phyloP scores from a whole-genome alignment of 2,797 vertebrate species.

The Xyrichtys novacula region DNA sequence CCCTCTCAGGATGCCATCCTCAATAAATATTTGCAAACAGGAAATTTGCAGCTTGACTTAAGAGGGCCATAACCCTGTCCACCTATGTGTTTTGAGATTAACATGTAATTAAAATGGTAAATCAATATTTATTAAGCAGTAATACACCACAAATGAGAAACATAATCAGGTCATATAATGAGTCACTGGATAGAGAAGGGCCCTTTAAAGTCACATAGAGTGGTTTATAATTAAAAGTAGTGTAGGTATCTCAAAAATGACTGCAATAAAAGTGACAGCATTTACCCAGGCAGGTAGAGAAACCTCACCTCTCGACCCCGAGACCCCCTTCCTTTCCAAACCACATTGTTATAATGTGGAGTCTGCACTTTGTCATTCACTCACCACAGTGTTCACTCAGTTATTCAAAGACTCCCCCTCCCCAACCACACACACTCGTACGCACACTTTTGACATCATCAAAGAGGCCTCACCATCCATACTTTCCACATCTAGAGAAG shows the following conservation, averaged over 20 bases:
- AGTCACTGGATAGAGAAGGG: constrained; percentile 32
- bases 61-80: constrained; percentile 80
- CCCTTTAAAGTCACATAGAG: constrained; percentile 13
- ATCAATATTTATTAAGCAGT: constrained; percentile 85
- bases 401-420: constrained; percentile 46
- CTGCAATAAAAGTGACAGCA: constrained; percentile 9
- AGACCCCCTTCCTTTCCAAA: constrained; percentile 67
- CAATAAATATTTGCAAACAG: constrained; percentile 85
- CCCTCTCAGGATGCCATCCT: constrained; percentile 77
- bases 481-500: constrained; percentile 39
- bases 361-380: constrained; percentile 40
- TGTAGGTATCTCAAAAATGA: constrained; percentile 9
- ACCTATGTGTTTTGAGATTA: constrained; percentile 85
- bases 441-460: constrained; percentile 2
- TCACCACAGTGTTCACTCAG: constrained; percentile 62
- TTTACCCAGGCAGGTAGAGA: constrained; percentile 16
- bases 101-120: constrained; percentile 85
- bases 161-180: constrained; percentile 61
- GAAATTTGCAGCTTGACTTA: constrained; percentile 80
- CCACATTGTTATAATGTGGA: constrained; percentile 67
- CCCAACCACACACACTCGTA: neutral
- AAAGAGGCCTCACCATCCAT: constrained; percentile 18
- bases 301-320: constrained; percentile 38
- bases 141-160: constrained; percentile 69
- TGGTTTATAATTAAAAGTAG: neutral